phyloP scores from a whole-genome alignment of 2,797 vertebrate genomes.

The Pristis pectinata region DNA sequence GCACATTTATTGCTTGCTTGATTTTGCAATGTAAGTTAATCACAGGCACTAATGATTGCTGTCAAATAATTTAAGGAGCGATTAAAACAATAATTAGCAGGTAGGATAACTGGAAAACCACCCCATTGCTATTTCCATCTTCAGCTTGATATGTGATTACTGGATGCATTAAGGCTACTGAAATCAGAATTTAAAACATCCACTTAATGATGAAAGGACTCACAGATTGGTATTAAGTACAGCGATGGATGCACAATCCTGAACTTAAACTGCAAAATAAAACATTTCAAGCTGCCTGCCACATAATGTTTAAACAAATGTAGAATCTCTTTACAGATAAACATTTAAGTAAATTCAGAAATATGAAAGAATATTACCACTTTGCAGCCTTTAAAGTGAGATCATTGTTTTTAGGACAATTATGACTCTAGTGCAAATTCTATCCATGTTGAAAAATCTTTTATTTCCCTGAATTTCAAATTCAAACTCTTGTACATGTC shows the following conservation, averaged over 20 bases:
- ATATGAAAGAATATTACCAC: too few species aligned
- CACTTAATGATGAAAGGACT: neutral
- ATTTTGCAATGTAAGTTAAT: conserved; percentile 24
- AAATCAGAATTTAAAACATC: neutral
- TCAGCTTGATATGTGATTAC: neutral
- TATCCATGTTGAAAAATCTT: too few species aligned
- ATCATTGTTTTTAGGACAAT: too few species aligned
- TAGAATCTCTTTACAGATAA: neutral
- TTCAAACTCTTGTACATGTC: too few species aligned
- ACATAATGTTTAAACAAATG: neutral
- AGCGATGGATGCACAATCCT: neutral
- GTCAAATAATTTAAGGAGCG: neutral
- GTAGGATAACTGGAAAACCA: neutral
- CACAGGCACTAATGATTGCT: neutral
- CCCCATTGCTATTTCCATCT: too few species aligned
- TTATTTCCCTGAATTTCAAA: too few species aligned
- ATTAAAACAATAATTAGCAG: conserved; percentile 9
- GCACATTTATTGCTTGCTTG: neutral
- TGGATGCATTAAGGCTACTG: too few species aligned
- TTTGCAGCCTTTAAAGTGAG: too few species aligned
- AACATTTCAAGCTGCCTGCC: neutral
- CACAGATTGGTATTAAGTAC: neutral
- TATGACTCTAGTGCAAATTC: too few species aligned
- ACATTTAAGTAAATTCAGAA: neutral
- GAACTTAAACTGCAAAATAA: neutral